Conservation (phyloP, 2,888 invertebrate genomes). For the Mylabris sibirica region DNA sequence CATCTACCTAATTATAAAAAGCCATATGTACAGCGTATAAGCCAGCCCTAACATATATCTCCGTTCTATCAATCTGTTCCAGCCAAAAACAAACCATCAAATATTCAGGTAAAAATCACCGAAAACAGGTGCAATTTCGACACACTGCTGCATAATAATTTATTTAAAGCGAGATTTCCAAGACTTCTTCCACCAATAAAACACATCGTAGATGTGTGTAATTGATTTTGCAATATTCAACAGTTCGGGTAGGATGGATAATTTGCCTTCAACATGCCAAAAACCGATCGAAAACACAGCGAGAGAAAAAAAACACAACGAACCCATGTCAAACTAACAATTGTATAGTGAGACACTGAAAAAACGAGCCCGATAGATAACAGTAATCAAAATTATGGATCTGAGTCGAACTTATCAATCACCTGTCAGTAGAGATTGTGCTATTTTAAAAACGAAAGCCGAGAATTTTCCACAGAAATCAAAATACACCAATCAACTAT, state of each 20-base stretch:
- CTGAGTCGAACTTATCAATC: too few species aligned
- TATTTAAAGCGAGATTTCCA: not conserved
- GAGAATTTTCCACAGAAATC: too few species aligned
- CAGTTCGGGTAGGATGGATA: not conserved
- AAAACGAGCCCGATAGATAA: not conserved
- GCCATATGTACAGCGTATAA: constrained; percentile 18
- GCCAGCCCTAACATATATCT: not conserved
- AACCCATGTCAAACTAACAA: not conserved
- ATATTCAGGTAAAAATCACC: constrained; percentile 10
- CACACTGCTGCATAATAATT: not conserved
- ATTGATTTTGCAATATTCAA: not conserved
- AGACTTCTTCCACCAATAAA: not conserved
- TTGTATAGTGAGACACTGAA: not conserved
- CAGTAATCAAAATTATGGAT: not conserved
- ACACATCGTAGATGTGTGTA: not conserved
- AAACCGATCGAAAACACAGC: not conserved
- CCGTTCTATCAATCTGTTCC: constrained; percentile 9
- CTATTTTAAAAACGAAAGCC: too few species aligned
- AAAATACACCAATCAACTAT: too few species aligned
- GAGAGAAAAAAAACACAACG: not conserved
- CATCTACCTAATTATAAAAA: constrained; percentile 10
- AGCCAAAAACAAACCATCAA: constrained; percentile 16
- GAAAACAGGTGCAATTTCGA: constrained; percentile 14
- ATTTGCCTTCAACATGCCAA: not conserved
- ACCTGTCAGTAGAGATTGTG: too few species aligned